Base-by-base conservation (phyloP, 2,797 vertebrate genomes). In the Notoglanidium macrostoma region DNA sequence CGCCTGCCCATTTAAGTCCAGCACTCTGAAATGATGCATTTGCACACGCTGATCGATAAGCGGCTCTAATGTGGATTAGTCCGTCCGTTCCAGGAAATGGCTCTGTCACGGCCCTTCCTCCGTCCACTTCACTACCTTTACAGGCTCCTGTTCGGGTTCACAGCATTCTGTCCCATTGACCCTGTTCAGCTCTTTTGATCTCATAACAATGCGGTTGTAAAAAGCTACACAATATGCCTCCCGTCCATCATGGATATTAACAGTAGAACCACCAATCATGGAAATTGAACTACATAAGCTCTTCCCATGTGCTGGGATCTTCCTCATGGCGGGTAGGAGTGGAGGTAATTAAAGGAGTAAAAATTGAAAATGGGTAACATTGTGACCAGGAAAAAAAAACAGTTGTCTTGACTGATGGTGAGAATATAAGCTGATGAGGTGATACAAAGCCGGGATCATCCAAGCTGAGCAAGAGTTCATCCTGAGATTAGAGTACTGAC, bases 31-130 rank as follows among this genome's bases (percentile, higher is more conserved):
- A 86, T 87, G 89, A 90, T 90, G 88, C 23, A 83, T 87, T 81
- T 86, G 82, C 86, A 85, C 73, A 68, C 78, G 54, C 46, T 44
- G 88, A 92, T 92, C 90, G 85, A 90, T 90, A 89, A 72, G 82
- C 85, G 85, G 70, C 73, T 70, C 89, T 90, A 92, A 92, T 90
- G 90, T 89, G 83, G 84, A 88, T 91, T 91, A 92, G 89, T 84
- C 57, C 35, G 54, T 90, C 87, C 80, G 72, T 91, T 88, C 88
- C 90, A 91, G 90, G 90, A 92, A 92, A 90, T 87, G 84, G 73
- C 85, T 87, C 86, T 15, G 87, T 70, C 76, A 87, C 85, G 40
- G 44, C 44, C 7, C 68, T 82, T 84, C 77, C 9, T 67, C 70
- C 26, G n/a, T n/a, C 46, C 32, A 89, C 73, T 51, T 70, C 65